Conservation (phyloP, 2,113 vertebrate genomes). For the Psammodynastes pulverulentus region DNA sequence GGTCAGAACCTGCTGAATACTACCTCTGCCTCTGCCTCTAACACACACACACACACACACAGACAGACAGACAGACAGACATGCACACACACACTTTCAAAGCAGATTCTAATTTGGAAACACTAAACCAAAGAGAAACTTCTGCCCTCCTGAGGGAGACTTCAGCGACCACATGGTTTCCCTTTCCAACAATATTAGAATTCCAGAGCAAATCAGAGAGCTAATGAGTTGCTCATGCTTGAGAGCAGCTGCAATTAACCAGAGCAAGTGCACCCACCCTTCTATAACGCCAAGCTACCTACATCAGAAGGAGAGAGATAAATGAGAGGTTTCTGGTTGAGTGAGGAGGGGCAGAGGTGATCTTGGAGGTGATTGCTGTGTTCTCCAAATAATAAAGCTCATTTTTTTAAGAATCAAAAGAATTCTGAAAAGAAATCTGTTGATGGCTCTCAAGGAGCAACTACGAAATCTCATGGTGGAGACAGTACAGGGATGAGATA, state of each 20-base stretch:
- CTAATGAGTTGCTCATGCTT: constrained; percentile 55
- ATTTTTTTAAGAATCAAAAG: not conserved
- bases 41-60: accelerated
- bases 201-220: constrained; percentile 39
- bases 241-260: constrained; percentile 45
- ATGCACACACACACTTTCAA: not conserved
- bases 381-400: not conserved
- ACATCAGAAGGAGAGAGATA: constrained; percentile 15
- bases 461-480: not conserved
- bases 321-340: constrained; percentile 1
- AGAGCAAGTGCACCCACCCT: not conserved
- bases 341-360: not conserved
- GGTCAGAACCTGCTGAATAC: no score
- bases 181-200: constrained; percentile 47
- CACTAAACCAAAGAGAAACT: accelerated
- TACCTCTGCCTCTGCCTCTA: no score
- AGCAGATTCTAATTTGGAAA: not conserved
- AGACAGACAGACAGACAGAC: no score
- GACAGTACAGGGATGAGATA: not conserved
- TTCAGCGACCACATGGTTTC: constrained; percentile 50
- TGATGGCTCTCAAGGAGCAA: not conserved
- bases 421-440: constrained; percentile 1
- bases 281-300: not conserved
- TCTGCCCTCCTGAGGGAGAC: constrained; percentile 28
- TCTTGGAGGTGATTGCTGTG: constrained; percentile 9